Percentiles rank a stretch among this genome's conserved stretches.
Conservation (phyloP, 1,140 invertebrate species). For the Teleogryllus occipitalis region DNA sequence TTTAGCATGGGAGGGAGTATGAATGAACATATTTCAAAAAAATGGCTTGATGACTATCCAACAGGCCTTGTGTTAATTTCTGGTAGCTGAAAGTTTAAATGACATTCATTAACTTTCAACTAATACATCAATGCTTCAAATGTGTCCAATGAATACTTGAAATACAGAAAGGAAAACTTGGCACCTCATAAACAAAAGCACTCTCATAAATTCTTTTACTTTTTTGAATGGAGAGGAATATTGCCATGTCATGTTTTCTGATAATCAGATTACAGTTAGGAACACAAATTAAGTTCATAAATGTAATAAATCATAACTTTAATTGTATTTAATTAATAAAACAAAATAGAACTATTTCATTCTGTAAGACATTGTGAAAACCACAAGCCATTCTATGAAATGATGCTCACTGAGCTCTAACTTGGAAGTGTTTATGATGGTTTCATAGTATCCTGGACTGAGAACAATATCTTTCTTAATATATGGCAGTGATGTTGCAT, state of each 20-base stretch:
- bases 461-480: slow-evolving; percentile 11
- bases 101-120: neutral
- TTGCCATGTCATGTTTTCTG: too few relatives aligned
- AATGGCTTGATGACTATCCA: slow-evolving; percentile 8
- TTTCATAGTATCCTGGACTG: slow-evolving; percentile 9
- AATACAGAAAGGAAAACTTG: neutral
- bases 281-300: too few relatives aligned
- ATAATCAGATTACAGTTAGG: too few relatives aligned
- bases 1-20: slow-evolving; percentile 8
- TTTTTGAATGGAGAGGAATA: too few relatives aligned
- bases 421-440: neutral
- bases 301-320: too few relatives aligned
- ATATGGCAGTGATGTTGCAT: slow-evolving; percentile 17
- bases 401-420: neutral
- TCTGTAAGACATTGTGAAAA: neutral
- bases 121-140: neutral
- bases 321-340: too few relatives aligned
- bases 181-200: neutral
- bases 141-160: neutral
- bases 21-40: neutral
- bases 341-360: neutral
- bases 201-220: too few relatives aligned
- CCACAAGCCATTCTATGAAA: neutral
- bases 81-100: neutral
- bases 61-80: neutral